Percentiles rank a stretch among this genome's conserved stretches.
phyloP scores from a whole-genome alignment of 35 echinoderm and acorn worm species.

The Hemicentrotus pulcherrimus region DNA sequence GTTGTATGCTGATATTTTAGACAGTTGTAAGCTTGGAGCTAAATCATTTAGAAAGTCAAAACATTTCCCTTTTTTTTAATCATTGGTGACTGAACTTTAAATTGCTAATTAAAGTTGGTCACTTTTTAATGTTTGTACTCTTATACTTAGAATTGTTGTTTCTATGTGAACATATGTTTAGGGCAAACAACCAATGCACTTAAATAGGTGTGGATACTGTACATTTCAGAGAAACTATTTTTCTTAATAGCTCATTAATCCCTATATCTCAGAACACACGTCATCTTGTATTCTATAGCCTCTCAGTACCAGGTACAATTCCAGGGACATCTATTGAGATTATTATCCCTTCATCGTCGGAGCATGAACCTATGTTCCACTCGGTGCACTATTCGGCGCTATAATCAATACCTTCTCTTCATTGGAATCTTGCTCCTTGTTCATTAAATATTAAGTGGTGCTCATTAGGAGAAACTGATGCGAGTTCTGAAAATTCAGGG shows the following conservation, averaged over 20 bases:
- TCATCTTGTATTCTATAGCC: neutral
- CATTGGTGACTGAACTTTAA: no score
- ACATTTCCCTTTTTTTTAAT: no score
- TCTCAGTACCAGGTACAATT: neutral
- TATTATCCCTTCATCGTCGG: neutral
- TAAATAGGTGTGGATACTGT: no score
- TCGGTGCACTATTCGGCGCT: neutral
- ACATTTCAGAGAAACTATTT: neutral
- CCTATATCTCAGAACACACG: neutral
- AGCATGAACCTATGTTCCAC: neutral
- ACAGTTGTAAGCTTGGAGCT: no score
- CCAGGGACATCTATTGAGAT: neutral
- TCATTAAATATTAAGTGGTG: neutral
- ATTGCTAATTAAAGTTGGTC: no score
- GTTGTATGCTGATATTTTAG: no score
- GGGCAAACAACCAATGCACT: no score
- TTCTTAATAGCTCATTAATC: neutral
- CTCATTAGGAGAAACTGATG: neutral
- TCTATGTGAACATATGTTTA: no score
- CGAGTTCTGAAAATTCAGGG: neutral
- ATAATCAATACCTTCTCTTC: slow-evolving; percentile 6
- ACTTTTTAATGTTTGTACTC: no score
- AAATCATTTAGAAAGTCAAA: no score
- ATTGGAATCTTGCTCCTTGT: neutral
- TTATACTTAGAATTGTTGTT: no score